phyloP scores from a whole-genome alignment of 2,113 vertebrate species.

The Talpa occidentalis region DNA sequence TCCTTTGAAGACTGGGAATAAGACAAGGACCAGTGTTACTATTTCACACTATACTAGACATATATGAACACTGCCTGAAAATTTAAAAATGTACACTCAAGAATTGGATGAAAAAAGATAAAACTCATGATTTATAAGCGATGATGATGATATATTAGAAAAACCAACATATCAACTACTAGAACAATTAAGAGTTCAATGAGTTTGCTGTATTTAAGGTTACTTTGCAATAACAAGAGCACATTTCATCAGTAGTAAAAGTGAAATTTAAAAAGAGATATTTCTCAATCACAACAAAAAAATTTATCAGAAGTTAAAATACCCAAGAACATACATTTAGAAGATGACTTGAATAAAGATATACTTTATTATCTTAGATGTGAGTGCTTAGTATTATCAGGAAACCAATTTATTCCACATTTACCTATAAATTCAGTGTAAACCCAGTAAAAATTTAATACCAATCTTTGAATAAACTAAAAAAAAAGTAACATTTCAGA shows the following conservation, averaged over 20 bases:
- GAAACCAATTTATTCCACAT: background rate
- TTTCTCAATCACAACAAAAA: background rate
- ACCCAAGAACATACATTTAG: background rate
- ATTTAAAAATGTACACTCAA: background rate
- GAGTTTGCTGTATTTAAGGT: background rate
- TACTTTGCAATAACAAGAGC: background rate
- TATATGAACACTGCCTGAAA: background rate
- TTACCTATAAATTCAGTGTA: conserved; percentile 10
- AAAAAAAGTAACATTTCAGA: conserved; percentile 15
- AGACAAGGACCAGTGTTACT: background rate
- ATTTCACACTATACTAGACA: background rate
- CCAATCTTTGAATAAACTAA: conserved; percentile 22
- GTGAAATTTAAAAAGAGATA: background rate
- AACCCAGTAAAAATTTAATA: conserved; percentile 2
- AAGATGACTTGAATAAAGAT: background rate
- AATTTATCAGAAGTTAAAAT: background rate
- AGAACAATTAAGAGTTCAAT: background rate
- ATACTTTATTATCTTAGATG: background rate
- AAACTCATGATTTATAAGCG: background rate
- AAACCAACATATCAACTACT: background rate
- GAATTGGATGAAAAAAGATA: background rate
- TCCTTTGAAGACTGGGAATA: background rate
- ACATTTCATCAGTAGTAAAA: background rate
- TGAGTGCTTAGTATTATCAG: background rate
- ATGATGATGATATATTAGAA: background rate